phyloP scores from a whole-genome alignment of 1,140 invertebrate genomes.

The Drosophila mayri region DNA sequence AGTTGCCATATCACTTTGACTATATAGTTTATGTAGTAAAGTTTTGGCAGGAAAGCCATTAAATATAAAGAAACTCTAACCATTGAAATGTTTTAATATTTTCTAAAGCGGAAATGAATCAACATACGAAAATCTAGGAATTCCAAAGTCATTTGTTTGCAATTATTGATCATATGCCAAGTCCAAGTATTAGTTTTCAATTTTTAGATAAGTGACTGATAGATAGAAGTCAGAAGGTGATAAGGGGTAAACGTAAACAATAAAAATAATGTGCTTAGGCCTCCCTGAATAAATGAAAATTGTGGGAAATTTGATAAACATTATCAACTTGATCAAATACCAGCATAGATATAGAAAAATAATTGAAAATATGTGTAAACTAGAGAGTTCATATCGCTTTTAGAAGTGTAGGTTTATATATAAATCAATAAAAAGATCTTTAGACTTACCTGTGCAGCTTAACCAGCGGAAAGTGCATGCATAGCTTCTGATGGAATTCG shows the following conservation, averaged over 20 bases:
- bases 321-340: not conserved
- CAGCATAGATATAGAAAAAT: not conserved
- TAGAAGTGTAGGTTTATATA: not conserved
- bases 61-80: constrained; percentile 14
- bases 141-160: constrained; percentile 9
- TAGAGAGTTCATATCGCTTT: not conserved
- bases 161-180: constrained; percentile 8
- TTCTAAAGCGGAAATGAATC: constrained; percentile 1
- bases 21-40: constrained; percentile 55
- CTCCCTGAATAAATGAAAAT: not conserved
- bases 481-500: constrained; percentile 98
- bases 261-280: not conserved
- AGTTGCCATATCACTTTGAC: constrained; percentile 69
- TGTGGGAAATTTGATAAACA: not conserved
- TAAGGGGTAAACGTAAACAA: not conserved
- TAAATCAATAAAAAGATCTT: not conserved
- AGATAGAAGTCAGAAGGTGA: constrained; percentile 6
- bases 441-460: constrained; percentile 91
- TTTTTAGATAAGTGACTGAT: constrained; percentile 27
- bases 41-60: constrained; percentile 29
- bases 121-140: constrained; percentile 1
- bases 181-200: constrained; percentile 7
- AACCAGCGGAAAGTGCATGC: constrained; percentile 95
- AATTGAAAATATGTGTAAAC: not conserved
- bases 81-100: not conserved